A percentile compares a stretch with the other conserved stretches of the same genome.
Evolutionary conservation across 1,140 invertebrate genomes (phyloP).

Genomic region (Ceratina japonica): DNA sequence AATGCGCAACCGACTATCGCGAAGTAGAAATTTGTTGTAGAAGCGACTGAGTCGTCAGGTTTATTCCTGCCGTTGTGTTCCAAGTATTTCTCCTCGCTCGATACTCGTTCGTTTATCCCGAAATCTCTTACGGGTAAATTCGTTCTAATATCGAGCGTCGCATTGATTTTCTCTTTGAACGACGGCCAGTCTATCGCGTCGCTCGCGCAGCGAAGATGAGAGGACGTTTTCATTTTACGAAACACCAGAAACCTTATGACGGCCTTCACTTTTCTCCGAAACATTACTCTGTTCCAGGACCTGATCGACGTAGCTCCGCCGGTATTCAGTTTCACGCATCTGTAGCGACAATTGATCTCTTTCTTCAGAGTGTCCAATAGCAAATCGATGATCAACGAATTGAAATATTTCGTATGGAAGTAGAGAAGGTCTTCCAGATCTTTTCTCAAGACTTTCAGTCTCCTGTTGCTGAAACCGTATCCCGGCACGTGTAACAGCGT

Average conservation of each 20-base stretch:
- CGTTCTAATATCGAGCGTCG: background rate
- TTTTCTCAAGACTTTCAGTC: constrained; percentile 13
- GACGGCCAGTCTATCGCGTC: background rate
- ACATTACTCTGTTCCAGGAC: background rate
- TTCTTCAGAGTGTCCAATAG: background rate
- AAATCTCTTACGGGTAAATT: too few relatives aligned
- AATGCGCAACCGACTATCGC: constrained; percentile 38
- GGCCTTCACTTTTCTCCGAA: constrained; percentile 13
- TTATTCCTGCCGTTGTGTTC: background rate
- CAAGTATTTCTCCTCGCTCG: too few relatives aligned
- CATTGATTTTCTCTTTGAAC: background rate
- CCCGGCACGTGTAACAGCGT: background rate
- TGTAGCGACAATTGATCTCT: background rate
- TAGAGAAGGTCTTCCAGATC: constrained; percentile 44
- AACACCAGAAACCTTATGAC: constrained; percentile 48
- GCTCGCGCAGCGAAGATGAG: background rate
- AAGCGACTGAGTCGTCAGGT: background rate
- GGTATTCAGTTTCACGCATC: background rate
- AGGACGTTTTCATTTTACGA: constrained; percentile 3
- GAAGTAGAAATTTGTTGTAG: constrained; percentile 22
- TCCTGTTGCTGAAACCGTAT: background rate
- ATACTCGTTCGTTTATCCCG: background rate
- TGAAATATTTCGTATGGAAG: constrained; percentile 32
- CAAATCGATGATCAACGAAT: constrained; percentile 7
- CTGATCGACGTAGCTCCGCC: background rate